These are phyloP conservation scores for Noturus placidus DNA, from an alignment of 2,113 vertebrate species.

Conservation along the genomic window DNA sequence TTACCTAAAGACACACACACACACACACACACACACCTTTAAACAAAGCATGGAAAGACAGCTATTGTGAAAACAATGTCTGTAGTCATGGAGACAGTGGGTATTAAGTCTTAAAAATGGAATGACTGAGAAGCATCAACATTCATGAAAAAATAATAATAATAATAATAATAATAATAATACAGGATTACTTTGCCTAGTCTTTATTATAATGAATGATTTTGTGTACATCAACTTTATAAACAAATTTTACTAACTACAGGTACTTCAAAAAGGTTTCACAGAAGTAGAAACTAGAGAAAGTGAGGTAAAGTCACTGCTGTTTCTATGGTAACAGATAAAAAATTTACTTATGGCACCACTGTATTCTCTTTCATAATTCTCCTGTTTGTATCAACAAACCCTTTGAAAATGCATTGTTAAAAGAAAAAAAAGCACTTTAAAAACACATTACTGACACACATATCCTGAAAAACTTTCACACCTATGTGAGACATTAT, in stretches of 20 bases:
- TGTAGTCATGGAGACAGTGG: slow-evolving; percentile 68
- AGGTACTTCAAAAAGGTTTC: slow-evolving; percentile 14
- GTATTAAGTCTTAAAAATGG: slow-evolving; percentile 51
- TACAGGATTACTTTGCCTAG: neutral
- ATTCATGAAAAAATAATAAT: neutral
- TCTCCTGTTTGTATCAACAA: neutral
- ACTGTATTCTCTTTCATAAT: slow-evolving; percentile 46
- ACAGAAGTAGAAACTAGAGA: slow-evolving; percentile 25
- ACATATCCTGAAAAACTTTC: neutral
- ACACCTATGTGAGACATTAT: neutral
- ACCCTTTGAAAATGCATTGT: neutral
- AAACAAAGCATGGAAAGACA: slow-evolving; percentile 8
- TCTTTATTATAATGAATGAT: neutral
- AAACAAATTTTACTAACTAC: neutral
- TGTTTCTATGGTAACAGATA: slow-evolving; percentile 66
- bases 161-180: no score
- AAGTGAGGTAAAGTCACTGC: slow-evolving; percentile 10
- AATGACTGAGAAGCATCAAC: slow-evolving; percentile 56
- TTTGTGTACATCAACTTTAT: no score
- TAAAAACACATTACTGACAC: neutral
- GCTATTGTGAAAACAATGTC: slow-evolving; percentile 42
- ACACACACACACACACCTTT: slow-evolving; percentile 6
- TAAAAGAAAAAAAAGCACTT: neutral
- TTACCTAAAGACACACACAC: neutral
- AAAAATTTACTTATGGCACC: slow-evolving; percentile 58